These are phyloP conservation scores for Morpho achilles DNA, from an alignment of 2,888 invertebrate genomes.

Conservation along the genomic window DNA sequence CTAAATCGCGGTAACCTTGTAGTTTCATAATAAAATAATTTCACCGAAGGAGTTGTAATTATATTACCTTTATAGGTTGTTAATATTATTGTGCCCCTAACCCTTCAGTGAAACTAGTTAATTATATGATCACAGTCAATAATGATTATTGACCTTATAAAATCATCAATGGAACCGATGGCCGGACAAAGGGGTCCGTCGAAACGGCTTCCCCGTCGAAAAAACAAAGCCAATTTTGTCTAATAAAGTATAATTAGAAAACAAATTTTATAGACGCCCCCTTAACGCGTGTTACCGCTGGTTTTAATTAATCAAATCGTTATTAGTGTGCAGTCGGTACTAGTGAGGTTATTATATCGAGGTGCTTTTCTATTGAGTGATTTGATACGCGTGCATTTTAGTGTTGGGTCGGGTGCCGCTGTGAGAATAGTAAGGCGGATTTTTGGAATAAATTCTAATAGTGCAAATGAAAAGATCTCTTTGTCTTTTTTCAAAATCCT, in stretches of 20 bases:
- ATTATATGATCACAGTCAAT: slow-evolving; percentile 71
- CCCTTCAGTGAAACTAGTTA: slow-evolving; percentile 62
- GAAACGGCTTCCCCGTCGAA: slow-evolving; percentile 47
- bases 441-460: no score
- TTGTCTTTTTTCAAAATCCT: no score
- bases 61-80: slow-evolving; percentile 28
- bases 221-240: slow-evolving; percentile 71
- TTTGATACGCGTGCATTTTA: slow-evolving; percentile 53
- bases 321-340: slow-evolving; percentile 48
- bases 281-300: slow-evolving; percentile 56
- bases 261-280: slow-evolving; percentile 65
- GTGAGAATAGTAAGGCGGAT: neutral
- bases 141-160: slow-evolving; percentile 74
- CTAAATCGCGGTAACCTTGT: slow-evolving; percentile 6
- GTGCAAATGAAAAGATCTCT: no score
- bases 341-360: slow-evolving; percentile 49
- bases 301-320: slow-evolving; percentile 69
- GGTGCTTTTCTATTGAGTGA: slow-evolving; percentile 53
- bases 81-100: slow-evolving; percentile 34
- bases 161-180: slow-evolving; percentile 74
- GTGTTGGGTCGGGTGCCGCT: slow-evolving; percentile 41
- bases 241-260: slow-evolving; percentile 74
- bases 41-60: slow-evolving; percentile 21
- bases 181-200: slow-evolving; percentile 58
- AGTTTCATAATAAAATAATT: slow-evolving; percentile 18